phyloP scores from a whole-genome alignment of 2,888 invertebrate genomes.

The Vandiemenella viatica region DNA sequence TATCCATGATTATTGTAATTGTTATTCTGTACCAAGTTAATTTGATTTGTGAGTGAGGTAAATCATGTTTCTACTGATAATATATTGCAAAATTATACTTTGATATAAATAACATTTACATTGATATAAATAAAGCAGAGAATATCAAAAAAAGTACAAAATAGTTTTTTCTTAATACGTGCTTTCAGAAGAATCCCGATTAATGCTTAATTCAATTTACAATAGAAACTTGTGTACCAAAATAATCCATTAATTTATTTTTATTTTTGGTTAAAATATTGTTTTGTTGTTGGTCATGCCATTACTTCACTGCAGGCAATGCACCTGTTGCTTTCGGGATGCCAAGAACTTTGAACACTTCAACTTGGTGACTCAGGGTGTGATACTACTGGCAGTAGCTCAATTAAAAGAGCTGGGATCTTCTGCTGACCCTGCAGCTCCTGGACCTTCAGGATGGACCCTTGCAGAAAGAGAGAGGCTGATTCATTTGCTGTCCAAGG shows the following conservation, averaged over 20 bases:
- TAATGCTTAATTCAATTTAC: no score
- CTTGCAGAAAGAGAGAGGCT: slow-evolving; percentile 77
- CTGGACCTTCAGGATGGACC: slow-evolving; percentile 37
- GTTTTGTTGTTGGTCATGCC: slow-evolving; percentile 16
- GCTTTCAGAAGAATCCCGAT: no score
- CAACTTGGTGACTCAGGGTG: slow-evolving; percentile 74
- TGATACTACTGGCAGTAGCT: slow-evolving; percentile 68
- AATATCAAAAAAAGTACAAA: no score
- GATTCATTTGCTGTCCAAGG: slow-evolving; percentile 73
- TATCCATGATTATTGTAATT: slow-evolving; percentile 9
- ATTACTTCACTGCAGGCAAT: slow-evolving; percentile 68
- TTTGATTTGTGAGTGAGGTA: no score
- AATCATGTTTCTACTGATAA: no score
- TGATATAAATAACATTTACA: no score
- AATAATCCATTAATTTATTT: no score
- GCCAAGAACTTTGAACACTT: slow-evolving; percentile 84
- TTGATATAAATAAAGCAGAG: no score
- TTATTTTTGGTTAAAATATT: not conserved
- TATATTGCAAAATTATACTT: no score
- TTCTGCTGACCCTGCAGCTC: slow-evolving; percentile 17
- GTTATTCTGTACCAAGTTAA: no score
- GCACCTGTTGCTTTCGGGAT: slow-evolving; percentile 89
- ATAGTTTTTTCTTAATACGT: no score
- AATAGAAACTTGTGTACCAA: no score
- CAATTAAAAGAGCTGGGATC: slow-evolving; percentile 53